These are phyloP conservation scores for Dromaius novaehollandiae DNA, from an alignment of 2,113 vertebrate species.

Conservation along the genomic window DNA sequence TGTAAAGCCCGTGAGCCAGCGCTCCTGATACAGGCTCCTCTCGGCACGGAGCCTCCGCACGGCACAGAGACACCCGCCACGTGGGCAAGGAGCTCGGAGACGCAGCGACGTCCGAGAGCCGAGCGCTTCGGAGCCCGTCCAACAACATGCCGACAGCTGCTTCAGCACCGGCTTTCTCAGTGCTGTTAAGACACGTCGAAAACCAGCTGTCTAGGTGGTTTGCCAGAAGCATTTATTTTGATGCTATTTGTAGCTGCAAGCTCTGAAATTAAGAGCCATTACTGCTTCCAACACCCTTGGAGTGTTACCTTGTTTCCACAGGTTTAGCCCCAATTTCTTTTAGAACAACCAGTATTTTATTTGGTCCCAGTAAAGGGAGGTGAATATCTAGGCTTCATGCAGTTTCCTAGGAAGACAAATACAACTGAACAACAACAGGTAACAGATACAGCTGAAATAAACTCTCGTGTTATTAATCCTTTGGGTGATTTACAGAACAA, in stretches of 20 bases:
- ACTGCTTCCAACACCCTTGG: background rate
- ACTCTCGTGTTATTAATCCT: background rate
- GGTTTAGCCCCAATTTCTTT: background rate
- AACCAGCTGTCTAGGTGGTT: background rate
- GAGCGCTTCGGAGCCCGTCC: accelerated
- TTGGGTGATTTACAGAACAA: background rate
- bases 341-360: background rate
- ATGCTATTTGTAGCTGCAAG: background rate
- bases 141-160: background rate
- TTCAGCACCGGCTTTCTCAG: background rate
- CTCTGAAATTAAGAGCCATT: background rate
- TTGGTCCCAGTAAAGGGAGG: background rate
- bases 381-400: background rate
- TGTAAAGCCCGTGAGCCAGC: background rate
- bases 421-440: background rate
- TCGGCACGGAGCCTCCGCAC: accelerated
- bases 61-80: background rate
- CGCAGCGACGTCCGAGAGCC: accelerated
- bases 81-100: background rate
- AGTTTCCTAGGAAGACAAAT: background rate
- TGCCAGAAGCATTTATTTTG: background rate
- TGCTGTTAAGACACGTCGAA: background rate
- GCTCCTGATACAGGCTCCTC: accelerated
- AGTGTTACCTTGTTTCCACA: background rate
- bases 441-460: background rate